Evolutionary conservation across 1,140 invertebrate species (phyloP).

Genomic region (Proctacanthus coquilletti): DNA sequence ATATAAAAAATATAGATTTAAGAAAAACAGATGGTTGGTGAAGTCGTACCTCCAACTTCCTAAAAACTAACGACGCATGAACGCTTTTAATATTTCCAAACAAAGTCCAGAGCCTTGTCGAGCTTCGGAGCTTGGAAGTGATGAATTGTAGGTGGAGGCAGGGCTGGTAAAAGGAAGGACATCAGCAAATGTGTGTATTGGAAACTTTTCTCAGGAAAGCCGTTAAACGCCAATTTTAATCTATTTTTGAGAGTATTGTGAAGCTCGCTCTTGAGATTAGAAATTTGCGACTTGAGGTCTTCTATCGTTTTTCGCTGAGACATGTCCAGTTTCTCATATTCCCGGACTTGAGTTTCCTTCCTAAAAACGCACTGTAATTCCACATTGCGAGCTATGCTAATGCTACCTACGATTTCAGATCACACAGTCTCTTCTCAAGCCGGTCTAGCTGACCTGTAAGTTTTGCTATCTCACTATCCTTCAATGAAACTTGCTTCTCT

Average conservation of each 20-base stretch:
- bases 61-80: too few species aligned
- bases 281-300: not conserved
- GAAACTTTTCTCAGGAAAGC: not conserved
- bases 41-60: too few species aligned
- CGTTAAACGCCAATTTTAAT: not conserved
- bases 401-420: not conserved
- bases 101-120: not conserved
- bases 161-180: not conserved
- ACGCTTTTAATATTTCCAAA: too few species aligned
- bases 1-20: not conserved
- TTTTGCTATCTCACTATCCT: not conserved
- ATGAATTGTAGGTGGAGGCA: not conserved
- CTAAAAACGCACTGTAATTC: not conserved
- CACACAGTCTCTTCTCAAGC: not conserved
- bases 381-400: not conserved
- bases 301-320: not conserved
- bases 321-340: not conserved
- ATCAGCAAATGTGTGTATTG: not conserved
- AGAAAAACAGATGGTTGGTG: not conserved
- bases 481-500: not conserved
- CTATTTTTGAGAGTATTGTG: not conserved
- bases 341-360: not conserved
- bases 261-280: not conserved
- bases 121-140: not conserved
- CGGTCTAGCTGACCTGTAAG: not conserved